A percentile compares a stretch with the other conserved stretches of the same genome.
These are phyloP conservation scores for Sebastes matsubarae DNA, from an alignment of 2,797 vertebrate species.

Conservation along the genomic window DNA sequence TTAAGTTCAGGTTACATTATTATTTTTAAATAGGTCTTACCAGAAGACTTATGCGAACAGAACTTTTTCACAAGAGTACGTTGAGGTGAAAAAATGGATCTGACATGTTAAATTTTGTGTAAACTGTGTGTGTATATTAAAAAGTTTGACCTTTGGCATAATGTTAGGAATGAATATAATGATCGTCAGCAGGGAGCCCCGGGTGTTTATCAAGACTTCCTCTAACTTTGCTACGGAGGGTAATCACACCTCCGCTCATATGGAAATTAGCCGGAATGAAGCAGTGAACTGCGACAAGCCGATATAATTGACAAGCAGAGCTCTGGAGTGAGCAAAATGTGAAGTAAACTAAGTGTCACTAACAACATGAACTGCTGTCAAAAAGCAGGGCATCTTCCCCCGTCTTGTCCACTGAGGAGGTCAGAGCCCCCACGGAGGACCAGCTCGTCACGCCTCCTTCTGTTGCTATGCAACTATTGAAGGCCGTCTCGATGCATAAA, in stretches of 20 bases:
- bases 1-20: too few relatives aligned
- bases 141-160: conserved; percentile 68
- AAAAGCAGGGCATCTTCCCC: not conserved
- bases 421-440: not conserved
- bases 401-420: not conserved
- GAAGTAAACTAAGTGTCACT: conserved; percentile 41
- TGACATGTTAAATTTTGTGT: not conserved
- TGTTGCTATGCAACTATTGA: conserved; percentile 36
- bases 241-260: conserved; percentile 60
- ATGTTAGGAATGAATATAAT: conserved; percentile 62
- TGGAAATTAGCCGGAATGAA: conserved; percentile 64
- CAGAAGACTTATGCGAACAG: not conserved
- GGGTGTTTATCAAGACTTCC: conserved; percentile 59
- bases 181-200: conserved; percentile 56
- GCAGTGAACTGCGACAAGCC: conserved; percentile 60
- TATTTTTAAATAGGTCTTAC: not conserved
- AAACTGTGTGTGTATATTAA: conserved; percentile 23
- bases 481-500: not conserved
- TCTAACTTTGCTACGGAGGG: conserved; percentile 55
- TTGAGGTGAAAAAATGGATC: not conserved
- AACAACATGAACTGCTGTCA: conserved; percentile 30
- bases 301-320: conserved; percentile 41
- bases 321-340: conserved; percentile 27
- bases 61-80: not conserved
- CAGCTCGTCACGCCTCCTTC: not conserved